Base-by-base conservation (phyloP, 53 echinoderm and acorn worm species). In the Stichopus horrens region DNA sequence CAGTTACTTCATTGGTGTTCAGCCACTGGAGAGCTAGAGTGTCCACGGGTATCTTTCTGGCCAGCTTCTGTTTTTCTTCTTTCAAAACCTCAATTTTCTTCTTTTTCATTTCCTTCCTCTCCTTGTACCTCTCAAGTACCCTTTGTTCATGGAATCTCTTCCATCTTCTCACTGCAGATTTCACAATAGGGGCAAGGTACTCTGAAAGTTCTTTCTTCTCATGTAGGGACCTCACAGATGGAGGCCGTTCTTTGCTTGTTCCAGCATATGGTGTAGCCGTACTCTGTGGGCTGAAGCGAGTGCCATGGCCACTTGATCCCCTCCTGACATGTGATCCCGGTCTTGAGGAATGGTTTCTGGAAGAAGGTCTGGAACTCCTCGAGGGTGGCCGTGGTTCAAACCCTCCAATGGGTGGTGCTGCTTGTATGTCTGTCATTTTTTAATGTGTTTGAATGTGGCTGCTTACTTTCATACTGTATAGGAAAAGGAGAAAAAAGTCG, bases 131-230 rank as follows among this genome's bases (percentile, higher is more conserved):
- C 85, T 98, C 99, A 5, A 94, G 91, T 14, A 98, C 96, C 83
- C 93, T 89, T 88, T 98, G 93, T 58, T 98, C 99, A 59, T 98
- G 99, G 71, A 98, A 99, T n/a, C 99, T 87, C 66, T 99, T 99
- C 99, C 99, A 99, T 16, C 96, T 89, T 53, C 95, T 88, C n/a
- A 96, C 96, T 23, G 99, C 99, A 7, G 94, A 88, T 75, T 96
- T 99, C 73, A 99, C 99, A 74, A 94, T 92, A 5, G 99, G 99
- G 37, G 89, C 75, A 58, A 99, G 90, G 76, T 94, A 96, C 57
- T 96, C 96, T 4, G 96, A 88, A 84, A 99, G 91, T 88, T 95
- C 94, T 60, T 88, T 90, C 87, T 92, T 92, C 53, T 92, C 91
- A 16, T 86, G 86, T 54, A 94, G 83, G 7, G 94, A 92, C 73